Conservation (phyloP, 2,797 vertebrate genomes). For the Strix occidentalis region DNA sequence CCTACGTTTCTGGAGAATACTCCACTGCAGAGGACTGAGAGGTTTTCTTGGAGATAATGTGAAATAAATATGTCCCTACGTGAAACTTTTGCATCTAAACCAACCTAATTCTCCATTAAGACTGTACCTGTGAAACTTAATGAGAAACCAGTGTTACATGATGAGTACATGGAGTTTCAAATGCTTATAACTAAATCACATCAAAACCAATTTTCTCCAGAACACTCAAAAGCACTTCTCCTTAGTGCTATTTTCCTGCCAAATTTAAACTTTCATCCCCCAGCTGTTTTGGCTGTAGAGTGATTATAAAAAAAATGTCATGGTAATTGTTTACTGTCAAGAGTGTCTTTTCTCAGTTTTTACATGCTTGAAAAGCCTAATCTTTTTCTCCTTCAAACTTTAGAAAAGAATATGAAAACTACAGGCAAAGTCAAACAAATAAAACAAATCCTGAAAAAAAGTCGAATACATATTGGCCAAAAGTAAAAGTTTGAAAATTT, state of each 20-base stretch:
- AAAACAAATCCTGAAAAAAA: not conserved
- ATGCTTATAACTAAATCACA: conserved; percentile 4
- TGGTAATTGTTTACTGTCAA: conserved; percentile 44
- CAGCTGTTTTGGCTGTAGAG: conserved; percentile 27
- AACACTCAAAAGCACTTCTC: conserved; percentile 20
- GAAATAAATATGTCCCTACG: not conserved
- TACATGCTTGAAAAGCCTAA: not conserved
- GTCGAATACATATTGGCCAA: not conserved
- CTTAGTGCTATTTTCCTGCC: conserved; percentile 26
- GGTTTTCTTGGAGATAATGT: not conserved
- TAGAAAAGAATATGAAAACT: not conserved
- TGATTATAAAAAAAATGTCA: conserved; percentile 6
- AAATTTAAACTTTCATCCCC: conserved; percentile 44
- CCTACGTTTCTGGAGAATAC: not conserved
- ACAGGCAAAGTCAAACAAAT: not conserved
- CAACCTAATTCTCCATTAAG: not conserved
- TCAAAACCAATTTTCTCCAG: conserved; percentile 32
- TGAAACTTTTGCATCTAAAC: not conserved
- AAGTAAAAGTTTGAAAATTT: not conserved
- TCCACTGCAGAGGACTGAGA: not conserved
- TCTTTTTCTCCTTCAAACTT: not conserved
- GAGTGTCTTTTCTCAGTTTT: not conserved
- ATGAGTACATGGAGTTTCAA: not conserved
- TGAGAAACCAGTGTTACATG: not conserved
- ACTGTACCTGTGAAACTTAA: not conserved